Evolutionary conservation across 2,113 vertebrate species (phyloP), one percentile per base, ranked within the genome.

Genomic region (Stercorarius parasiticus): DNA sequence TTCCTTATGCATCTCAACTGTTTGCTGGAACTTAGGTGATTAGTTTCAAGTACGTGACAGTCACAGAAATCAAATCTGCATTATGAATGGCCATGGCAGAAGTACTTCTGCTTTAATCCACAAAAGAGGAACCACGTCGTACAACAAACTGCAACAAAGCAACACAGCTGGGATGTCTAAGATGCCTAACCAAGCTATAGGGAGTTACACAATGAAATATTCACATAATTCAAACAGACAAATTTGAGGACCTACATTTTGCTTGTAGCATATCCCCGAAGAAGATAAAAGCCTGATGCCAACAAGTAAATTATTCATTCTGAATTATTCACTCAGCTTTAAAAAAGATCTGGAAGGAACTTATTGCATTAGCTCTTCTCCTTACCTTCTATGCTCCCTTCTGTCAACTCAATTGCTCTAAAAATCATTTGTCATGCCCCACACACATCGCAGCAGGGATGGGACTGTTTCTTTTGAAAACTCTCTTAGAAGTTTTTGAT

Each of bases 221-320:
- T 88, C 43, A 62, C 12, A 8, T 65, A 79, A 93, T 89, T 90
- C 49, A 91, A 95, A 69, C 21, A 82, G 77, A 73, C 70, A 82
- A 89, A 94, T 25, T 29, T 79, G 83, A 94, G 62, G 58, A 73
- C 84, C 84, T 76, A 70, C 9, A n/a, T 73, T 95, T 90, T 72
- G 14, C 53, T 94, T 65, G 26, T 38, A 79, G 52, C 83, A 76
- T 79, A 73, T 85, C 73, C 58, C 38, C 40, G 58, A 82, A 88
- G 86, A 92, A 81, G 77, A 81, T 64, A 87, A 96, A 89, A 95
- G 77, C 52, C n/a, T 85, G 81, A 95, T 93, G 67, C 40, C 77
- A 94, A 76, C 43, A 91, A 73, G 74, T 80, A 85, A 94, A 95
- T 95, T 89, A 95, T 93, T 94, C 25, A 80, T 80, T 74, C 32